Conservation (phyloP, 1,140 invertebrate genomes). For the Eupristina koningsbergeri region DNA sequence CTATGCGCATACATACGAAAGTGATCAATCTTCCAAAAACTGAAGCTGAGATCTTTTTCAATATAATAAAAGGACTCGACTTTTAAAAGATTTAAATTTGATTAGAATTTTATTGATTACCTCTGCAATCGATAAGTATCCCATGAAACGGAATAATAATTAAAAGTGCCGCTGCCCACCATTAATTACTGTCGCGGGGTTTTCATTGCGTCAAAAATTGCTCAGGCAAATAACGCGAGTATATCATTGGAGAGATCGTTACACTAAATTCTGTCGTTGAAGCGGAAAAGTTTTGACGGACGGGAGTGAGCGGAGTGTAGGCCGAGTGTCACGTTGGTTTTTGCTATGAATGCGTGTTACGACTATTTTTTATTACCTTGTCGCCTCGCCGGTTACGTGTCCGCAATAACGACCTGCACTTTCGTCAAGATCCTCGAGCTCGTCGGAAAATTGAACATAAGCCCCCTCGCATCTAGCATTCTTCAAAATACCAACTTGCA, state of each 20-base stretch:
- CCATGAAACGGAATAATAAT: background rate
- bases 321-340: background rate
- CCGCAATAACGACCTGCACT: conserved; percentile 65
- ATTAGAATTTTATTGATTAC: background rate
- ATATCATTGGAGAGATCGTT: background rate
- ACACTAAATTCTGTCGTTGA: conserved; percentile 3
- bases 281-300: conserved; percentile 13
- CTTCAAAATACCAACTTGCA: conserved; percentile 66
- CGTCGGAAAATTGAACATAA: conserved; percentile 64
- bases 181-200: background rate
- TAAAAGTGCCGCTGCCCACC: background rate
- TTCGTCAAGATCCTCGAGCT: conserved; percentile 58
- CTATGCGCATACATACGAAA: background rate
- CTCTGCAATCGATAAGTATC: background rate
- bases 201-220: background rate
- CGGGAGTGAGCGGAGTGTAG: background rate
- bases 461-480: conserved; percentile 64
- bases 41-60: background rate
- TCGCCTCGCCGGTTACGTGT: conserved; percentile 63
- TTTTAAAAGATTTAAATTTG: background rate
- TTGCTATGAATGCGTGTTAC: conserved; percentile 7
- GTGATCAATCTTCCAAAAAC: background rate
- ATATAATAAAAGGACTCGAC: background rate
- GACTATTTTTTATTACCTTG: conserved; percentile 59
- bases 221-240: background rate